Percentiles rank a stretch among this genome's conserved stretches.
These are phyloP conservation scores for Pantherophis vulpinus DNA, from an alignment of 2,797 vertebrate genomes.

Conservation along the genomic window DNA sequence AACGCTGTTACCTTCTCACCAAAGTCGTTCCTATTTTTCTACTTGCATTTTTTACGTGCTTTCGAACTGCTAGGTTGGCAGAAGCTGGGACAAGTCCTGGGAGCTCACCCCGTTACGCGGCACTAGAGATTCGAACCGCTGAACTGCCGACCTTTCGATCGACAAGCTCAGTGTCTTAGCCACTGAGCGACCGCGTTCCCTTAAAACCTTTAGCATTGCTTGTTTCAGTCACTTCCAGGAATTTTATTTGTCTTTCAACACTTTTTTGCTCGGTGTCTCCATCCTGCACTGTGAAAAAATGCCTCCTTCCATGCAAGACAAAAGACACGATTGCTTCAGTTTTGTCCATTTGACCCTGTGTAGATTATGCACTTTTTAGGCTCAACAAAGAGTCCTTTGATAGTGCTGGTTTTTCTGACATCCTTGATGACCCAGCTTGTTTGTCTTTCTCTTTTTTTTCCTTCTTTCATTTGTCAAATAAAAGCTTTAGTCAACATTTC, in stretches of 20 bases:
- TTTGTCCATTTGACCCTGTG: background rate
- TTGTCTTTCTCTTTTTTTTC: background rate
- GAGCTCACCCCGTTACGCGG: too few relatives aligned
- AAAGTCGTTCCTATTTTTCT: too few relatives aligned
- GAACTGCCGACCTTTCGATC: too few relatives aligned
- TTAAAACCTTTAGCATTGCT: background rate
- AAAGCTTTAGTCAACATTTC: background rate
- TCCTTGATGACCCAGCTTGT: background rate
- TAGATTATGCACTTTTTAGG: background rate
- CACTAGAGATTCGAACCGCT: too few relatives aligned
- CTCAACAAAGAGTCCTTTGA: conserved; percentile 12
- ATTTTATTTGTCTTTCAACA: conserved; percentile 1
- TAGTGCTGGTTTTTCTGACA: background rate
- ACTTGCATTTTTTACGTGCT: too few relatives aligned
- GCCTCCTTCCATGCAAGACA: background rate
- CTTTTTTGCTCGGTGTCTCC: background rate
- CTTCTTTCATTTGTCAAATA: background rate
- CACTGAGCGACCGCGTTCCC: too few relatives aligned
- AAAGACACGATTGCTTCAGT: background rate
- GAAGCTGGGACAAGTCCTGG: too few relatives aligned
- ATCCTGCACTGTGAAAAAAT: background rate
- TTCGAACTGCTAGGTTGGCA: too few relatives aligned
- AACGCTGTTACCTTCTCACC: too few relatives aligned
- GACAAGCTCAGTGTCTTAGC: too few relatives aligned
- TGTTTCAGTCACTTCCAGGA: background rate